Percentiles rank a stretch among this genome's conserved stretches.
Evolutionary conservation across 1,140 invertebrate species (phyloP).

Genomic region (Bombus balteatus): DNA sequence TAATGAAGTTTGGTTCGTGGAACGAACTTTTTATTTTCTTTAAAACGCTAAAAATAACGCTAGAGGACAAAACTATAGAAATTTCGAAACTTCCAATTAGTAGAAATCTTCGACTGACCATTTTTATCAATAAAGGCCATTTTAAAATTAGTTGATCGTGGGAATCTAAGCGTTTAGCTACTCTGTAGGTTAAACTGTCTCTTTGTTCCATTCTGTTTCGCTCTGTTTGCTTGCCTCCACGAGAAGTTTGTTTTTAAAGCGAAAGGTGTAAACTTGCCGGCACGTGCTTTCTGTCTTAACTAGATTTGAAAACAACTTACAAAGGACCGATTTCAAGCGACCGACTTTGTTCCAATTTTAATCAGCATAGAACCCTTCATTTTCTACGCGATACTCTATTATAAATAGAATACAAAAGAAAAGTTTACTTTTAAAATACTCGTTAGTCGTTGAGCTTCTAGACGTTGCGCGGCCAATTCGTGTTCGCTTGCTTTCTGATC

Average conservation of each 20-base stretch:
- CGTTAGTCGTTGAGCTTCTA: constrained; percentile 71
- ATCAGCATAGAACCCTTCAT: not conserved
- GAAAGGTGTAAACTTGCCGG: not conserved
- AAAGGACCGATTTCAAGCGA: not conserved
- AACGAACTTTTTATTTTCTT: not conserved
- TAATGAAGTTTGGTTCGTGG: not conserved
- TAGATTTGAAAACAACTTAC: not conserved
- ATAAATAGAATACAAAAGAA: not conserved
- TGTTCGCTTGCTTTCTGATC: constrained; percentile 56
- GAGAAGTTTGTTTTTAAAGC: not conserved
- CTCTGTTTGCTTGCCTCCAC: not conserved
- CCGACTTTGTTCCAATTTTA: not conserved
- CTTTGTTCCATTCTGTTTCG: not conserved
- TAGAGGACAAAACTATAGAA: too few relatives aligned
- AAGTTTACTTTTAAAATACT: constrained; percentile 74
- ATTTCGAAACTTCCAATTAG: too few relatives aligned
- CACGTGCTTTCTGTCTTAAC: not conserved
- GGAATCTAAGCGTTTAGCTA: not conserved
- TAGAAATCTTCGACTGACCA: too few relatives aligned
- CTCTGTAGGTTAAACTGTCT: not conserved
- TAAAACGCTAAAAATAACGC: not conserved
- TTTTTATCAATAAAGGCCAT: too few relatives aligned
- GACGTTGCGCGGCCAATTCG: constrained; percentile 46
- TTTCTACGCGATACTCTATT: not conserved
- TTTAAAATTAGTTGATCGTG: not conserved